Evolutionary conservation across 2,888 invertebrate genomes (phyloP), one percentile per base, ranked within the genome.

Genomic region (Leucania comma): DNA sequence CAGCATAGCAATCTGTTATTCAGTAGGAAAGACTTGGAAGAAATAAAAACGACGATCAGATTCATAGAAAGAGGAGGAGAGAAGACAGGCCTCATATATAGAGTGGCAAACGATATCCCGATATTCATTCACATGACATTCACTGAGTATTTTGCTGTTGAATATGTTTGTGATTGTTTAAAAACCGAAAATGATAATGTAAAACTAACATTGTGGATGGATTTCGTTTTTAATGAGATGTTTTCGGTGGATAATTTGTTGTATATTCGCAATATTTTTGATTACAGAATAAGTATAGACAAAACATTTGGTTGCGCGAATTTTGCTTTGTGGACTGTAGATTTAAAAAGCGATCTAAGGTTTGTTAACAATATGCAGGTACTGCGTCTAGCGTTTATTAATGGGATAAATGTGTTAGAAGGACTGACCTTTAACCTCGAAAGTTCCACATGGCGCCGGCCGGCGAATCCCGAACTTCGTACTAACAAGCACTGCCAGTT

Each of bases 61-160:
- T 50, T 38, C 1, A 68, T 80, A 10, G 53, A 75, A 72, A 42
- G 5, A 6, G 75, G 73, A 10, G 58, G 59, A 20, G 75, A 78
- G 22, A 73, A 76, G 10, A 69, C 79, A 0, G 80, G 80, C 0
- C 50, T 75, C 14, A 65, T 79, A 14, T 61, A 69, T 26, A 63
- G 35, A 20, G 68, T 78, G 5, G 42, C 46, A 8, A 60, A 75
- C 20, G 64, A 64, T 3, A 59, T 69, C 1, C 75, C 79, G 1
- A 69, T 59, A 59, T 80, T 80, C 22, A 32, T 69, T 14, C 78
- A 80, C 58, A 50, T 63, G 58, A 61, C 72, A 12, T 80, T 80
- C 51, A 50, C 79, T 4, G 80, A 80, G 24, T 73, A 80, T 29
- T 80, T 73, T 10, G 79, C 80, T 1, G 71, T 75, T 1, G 79